Conservation (phyloP, 2,888 invertebrate genomes). For the Drosophila nr. fundita region DNA sequence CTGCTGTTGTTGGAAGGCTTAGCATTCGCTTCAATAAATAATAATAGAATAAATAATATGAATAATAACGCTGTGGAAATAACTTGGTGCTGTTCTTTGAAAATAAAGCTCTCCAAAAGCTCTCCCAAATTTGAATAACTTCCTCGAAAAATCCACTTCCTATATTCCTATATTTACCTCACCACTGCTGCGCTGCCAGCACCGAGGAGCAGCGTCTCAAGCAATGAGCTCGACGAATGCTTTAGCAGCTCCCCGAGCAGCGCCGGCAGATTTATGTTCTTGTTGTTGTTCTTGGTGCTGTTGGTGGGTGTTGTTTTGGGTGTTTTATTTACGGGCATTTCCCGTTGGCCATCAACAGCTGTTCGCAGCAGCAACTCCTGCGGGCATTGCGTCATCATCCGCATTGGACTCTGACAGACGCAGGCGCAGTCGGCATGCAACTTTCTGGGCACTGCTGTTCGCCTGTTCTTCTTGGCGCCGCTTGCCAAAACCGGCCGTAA, state of each 20-base stretch:
- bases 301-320: background rate
- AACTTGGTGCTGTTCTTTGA: background rate
- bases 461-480: constrained; percentile 71
- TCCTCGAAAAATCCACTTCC: background rate
- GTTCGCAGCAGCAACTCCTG: constrained; percentile 32
- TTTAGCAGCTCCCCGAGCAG: constrained; percentile 72
- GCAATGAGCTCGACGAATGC: constrained; percentile 63
- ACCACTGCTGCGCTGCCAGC: constrained; percentile 60
- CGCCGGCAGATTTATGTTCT: constrained; percentile 58
- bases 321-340: background rate
- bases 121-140: background rate
- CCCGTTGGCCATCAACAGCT: constrained; percentile 47
- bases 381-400: constrained; percentile 49
- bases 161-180: constrained; percentile 48
- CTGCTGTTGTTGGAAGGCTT: background rate
- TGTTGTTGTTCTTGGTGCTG: background rate
- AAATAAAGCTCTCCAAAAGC: background rate
- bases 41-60: background rate
- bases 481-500: constrained; percentile 70
- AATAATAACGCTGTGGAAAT: background rate
- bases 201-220: constrained; percentile 64
- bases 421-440: constrained; percentile 72
- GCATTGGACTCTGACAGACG: constrained; percentile 57
- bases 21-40: background rate
- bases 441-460: constrained; percentile 51